These are phyloP conservation scores for Apis laboriosa DNA, from an alignment of 1,140 invertebrate genomes.

Conservation along the genomic window DNA sequence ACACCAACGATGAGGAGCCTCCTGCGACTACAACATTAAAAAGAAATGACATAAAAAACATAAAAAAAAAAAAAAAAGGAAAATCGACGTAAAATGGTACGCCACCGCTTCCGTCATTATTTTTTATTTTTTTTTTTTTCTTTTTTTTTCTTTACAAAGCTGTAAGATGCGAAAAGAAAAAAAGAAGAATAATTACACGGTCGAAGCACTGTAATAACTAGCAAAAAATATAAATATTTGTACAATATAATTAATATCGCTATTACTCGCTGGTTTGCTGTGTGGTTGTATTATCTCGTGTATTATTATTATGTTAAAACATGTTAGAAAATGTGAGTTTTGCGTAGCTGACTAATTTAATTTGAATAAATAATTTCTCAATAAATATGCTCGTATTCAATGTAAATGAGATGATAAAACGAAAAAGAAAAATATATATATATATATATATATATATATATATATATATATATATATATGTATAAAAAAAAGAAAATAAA, in stretches of 20 bases:
- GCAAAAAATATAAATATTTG: not conserved
- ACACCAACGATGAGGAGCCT: slow-evolving; percentile 47
- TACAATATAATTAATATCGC: slow-evolving; percentile 16
- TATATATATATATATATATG: not conserved
- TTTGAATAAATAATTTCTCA: not conserved
- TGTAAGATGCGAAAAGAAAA: slow-evolving; percentile 41
- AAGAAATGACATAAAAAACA: slow-evolving; percentile 23
- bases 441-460: too few relatives aligned
- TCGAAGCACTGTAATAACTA: slow-evolving; percentile 48
- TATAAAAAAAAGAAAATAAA: not conserved
- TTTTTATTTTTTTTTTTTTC: slow-evolving; percentile 23
- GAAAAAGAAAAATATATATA: slow-evolving; percentile 6
- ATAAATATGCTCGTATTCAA: not conserved
- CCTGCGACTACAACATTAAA: slow-evolving; percentile 43
- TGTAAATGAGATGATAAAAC: slow-evolving; percentile 7
- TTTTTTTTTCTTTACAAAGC: slow-evolving; percentile 43
- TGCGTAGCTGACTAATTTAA: slow-evolving; percentile 6
- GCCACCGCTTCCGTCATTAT: slow-evolving; percentile 27
- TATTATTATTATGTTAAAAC: slow-evolving; percentile 34
- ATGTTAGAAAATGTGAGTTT: slow-evolving; percentile 18
- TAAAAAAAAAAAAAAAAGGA: slow-evolving; percentile 22
- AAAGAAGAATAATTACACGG: not conserved
- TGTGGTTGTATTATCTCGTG: slow-evolving; percentile 4
- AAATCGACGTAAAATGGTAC: not conserved
- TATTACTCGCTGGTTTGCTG: slow-evolving; percentile 13